Evolutionary conservation across 2,888 invertebrate species (phyloP), one percentile per base, ranked within the genome.

Genomic region (Lordiphosa andalusiaca): DNA sequence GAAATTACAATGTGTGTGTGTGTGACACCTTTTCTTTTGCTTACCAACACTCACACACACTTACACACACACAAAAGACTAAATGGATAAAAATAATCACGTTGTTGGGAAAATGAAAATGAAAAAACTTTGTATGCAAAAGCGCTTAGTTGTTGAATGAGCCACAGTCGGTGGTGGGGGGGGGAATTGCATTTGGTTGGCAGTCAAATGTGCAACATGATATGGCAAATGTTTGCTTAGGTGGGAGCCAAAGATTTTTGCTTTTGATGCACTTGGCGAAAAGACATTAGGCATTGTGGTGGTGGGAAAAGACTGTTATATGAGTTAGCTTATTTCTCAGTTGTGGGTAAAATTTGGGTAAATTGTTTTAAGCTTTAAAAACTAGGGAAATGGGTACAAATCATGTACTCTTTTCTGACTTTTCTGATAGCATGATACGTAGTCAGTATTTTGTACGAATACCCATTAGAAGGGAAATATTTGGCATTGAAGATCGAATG

Each of bases 41-140:
- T 48, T 2, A 19, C 19, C 19, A 59, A 66, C 67, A 44, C 30
- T 33, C 30, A 30, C 25, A 19, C 48, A 67, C n/a, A 25, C 10
- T 25, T 4, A 42, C 37, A 49, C 54, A 59, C 60, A 62, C 67
- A 72, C 72, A 75, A 70, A 71, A 60, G 67, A 61, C 82, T 71
- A 69, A 67, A 67, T 68, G 75, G 71, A 67, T 73, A 68, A 65
- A 77, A 78, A 75, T 80, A 70, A 72, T 72, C 64, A 60, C 61
- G 72, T 47, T 61, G 55, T 35, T 61, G 56, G 42, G 63, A 19
- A 19, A 19, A 19, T 19, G 51, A 25, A 71, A 73, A 71, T 62
- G 74, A 54, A 56, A 56, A 67, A 63, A 60, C 66, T 62, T 55
- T 39, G 13, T 60, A 67, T 71, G 67, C 63, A 56, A 61, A 6